Percentiles rank a stretch among this genome's conserved stretches.
Evolutionary conservation across 2,113 vertebrate species (phyloP).

Genomic region (Chlamydotis undulata): DNA sequence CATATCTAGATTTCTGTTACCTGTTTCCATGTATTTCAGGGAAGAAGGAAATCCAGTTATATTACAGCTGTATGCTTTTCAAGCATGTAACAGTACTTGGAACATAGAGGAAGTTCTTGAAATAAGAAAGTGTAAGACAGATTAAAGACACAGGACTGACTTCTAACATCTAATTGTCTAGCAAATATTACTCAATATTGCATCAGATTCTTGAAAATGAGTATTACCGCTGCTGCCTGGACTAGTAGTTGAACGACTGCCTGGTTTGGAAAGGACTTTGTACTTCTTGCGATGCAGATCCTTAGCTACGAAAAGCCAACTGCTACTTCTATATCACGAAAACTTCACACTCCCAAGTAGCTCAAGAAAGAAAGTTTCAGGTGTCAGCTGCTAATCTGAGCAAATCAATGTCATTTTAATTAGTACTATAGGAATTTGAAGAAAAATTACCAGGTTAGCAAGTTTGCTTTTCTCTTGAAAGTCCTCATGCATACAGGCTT

Average conservation of each 20-base stretch:
- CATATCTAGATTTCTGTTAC: background rate
- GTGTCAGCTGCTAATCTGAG: conserved; percentile 2
- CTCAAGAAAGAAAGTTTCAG: background rate
- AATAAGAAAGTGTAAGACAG: background rate
- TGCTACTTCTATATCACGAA: background rate
- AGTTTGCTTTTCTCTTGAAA: conserved; percentile 4
- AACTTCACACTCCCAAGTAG: background rate
- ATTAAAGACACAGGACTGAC: background rate
- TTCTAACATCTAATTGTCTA: background rate
- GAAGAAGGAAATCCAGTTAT: background rate
- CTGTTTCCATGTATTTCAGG: background rate
- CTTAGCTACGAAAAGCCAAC: background rate
- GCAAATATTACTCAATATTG: background rate
- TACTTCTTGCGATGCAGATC: background rate
- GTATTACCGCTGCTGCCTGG: background rate
- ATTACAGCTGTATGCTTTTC: background rate
- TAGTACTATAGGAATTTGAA: background rate
- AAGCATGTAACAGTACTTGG: background rate
- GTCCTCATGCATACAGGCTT: background rate
- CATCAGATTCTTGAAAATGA: background rate
- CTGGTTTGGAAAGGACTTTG: background rate
- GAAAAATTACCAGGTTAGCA: conserved; percentile 1
- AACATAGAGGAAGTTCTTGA: background rate
- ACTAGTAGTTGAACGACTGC: background rate
- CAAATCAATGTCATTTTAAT: conserved; percentile 46